Conservation (phyloP, 2,888 invertebrate species). For the Brachylomia viminalis region DNA sequence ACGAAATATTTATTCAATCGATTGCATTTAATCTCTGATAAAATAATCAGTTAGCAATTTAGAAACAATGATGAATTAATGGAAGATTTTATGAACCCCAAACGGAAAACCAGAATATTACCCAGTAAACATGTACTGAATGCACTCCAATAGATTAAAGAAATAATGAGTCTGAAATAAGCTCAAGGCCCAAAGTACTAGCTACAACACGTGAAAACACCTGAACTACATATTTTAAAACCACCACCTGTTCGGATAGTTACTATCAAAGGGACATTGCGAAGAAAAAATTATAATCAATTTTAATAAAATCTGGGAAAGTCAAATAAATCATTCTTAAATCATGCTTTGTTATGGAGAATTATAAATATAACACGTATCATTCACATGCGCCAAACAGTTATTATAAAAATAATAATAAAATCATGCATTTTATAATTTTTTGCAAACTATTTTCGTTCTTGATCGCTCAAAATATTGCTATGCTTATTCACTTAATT, state of each 20-base stretch:
- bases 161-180: slow-evolving; percentile 28
- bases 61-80: slow-evolving; percentile 4
- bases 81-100: slow-evolving; percentile 27
- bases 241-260: slow-evolving; percentile 52
- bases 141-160: not conserved
- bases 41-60: not conserved
- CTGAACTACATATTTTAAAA: slow-evolving; percentile 14
- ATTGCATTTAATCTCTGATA: not conserved
- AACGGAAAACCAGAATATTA: not conserved
- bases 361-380: slow-evolving; percentile 18
- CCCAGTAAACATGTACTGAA: slow-evolving; percentile 22
- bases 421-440: slow-evolving; percentile 69
- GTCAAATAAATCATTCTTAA: slow-evolving; percentile 4
- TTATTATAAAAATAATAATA: slow-evolving; percentile 20
- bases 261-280: slow-evolving; percentile 11
- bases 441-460: slow-evolving; percentile 55
- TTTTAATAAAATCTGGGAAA: not conserved
- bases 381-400: slow-evolving; percentile 62
- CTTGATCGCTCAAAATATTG: slow-evolving; percentile 87
- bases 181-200: slow-evolving; percentile 56
- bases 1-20: not conserved
- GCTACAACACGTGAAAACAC: slow-evolving; percentile 59
- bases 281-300: slow-evolving; percentile 7
- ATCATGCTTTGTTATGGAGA: slow-evolving; percentile 52
- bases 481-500: slow-evolving; percentile 66